Evolutionary conservation across 2,888 invertebrate species (phyloP).

Genomic region (Eurois occulta): DNA sequence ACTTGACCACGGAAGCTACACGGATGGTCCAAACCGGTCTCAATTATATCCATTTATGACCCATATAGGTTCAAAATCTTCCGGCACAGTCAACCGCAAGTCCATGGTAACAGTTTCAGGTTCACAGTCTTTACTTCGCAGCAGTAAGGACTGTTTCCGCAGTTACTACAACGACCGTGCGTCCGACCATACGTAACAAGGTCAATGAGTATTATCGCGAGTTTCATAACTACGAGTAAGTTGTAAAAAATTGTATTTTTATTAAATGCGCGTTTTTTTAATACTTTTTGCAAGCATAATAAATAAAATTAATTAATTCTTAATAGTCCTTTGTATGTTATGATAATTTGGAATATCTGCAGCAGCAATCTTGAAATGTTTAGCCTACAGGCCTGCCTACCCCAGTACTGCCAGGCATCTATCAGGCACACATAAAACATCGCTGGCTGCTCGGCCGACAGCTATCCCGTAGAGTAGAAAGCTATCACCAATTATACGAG

Average conservation of each 20-base stretch:
- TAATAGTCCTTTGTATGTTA: slow-evolving; percentile 39
- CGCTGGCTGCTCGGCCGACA: slow-evolving; percentile 30
- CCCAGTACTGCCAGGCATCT: slow-evolving; percentile 1
- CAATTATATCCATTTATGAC: slow-evolving; percentile 48
- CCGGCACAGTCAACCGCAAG: slow-evolving; percentile 8
- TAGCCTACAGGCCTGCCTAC: neutral
- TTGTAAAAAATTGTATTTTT: slow-evolving; percentile 28
- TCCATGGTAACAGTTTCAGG: neutral
- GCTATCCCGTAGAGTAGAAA: slow-evolving; percentile 64
- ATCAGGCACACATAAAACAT: slow-evolving; percentile 36
- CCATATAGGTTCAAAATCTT: slow-evolving; percentile 56
- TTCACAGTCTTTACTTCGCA: slow-evolving; percentile 4
- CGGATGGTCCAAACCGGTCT: slow-evolving; percentile 38
- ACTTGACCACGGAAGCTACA: slow-evolving; percentile 44
- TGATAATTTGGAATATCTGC: slow-evolving; percentile 15
- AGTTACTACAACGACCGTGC: neutral
- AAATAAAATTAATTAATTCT: slow-evolving; percentile 1
- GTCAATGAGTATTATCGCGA: slow-evolving; percentile 35
- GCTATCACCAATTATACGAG: slow-evolving; percentile 62
- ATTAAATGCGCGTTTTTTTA: slow-evolving; percentile 13
- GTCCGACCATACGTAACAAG: slow-evolving; percentile 26
- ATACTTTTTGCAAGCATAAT: slow-evolving; percentile 4
- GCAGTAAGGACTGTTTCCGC: slow-evolving; percentile 1
- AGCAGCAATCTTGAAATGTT: neutral
- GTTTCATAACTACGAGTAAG: slow-evolving; percentile 19